These are phyloP conservation scores for Aethina tumida DNA, from an alignment of 1,140 invertebrate species.

Conservation along the genomic window DNA sequence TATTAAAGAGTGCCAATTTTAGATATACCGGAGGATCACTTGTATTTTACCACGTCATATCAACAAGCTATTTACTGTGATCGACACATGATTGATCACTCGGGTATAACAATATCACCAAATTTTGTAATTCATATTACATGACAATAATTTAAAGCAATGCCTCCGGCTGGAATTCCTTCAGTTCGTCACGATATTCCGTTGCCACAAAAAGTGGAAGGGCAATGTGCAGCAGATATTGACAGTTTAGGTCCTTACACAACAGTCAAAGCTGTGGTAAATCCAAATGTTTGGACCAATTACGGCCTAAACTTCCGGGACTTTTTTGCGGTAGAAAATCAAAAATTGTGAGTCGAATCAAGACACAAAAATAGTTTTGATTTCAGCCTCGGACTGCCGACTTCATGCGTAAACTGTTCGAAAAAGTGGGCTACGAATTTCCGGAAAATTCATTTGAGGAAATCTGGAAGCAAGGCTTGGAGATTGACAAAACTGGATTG, in stretches of 20 bases:
- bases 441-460: constrained; percentile 26
- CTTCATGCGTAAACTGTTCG: constrained; percentile 26
- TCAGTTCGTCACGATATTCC: constrained; percentile 20
- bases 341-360: neutral
- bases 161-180: constrained; percentile 24
- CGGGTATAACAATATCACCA: constrained; percentile 9
- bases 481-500: constrained; percentile 25
- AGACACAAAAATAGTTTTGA: constrained; percentile 2
- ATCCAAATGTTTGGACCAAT: constrained; percentile 29
- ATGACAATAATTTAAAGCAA: constrained; percentile 8
- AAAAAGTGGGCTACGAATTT: constrained; percentile 28
- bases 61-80: constrained; percentile 23
- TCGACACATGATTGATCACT: constrained; percentile 23
- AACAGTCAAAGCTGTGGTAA: constrained; percentile 19
- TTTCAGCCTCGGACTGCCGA: constrained; percentile 26
- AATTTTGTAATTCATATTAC: neutral
- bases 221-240: constrained; percentile 20
- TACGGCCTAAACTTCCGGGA: constrained; percentile 27
- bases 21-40: constrained; percentile 21
- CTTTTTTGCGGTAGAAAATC: constrained; percentile 25
- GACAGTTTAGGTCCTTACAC: constrained; percentile 27
- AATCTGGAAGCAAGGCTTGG: constrained; percentile 26
- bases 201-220: constrained; percentile 11
- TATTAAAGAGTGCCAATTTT: too few species aligned
- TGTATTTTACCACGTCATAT: constrained; percentile 22